phyloP scores from a whole-genome alignment of 2,888 invertebrate species.

The Catocala fraxini region DNA sequence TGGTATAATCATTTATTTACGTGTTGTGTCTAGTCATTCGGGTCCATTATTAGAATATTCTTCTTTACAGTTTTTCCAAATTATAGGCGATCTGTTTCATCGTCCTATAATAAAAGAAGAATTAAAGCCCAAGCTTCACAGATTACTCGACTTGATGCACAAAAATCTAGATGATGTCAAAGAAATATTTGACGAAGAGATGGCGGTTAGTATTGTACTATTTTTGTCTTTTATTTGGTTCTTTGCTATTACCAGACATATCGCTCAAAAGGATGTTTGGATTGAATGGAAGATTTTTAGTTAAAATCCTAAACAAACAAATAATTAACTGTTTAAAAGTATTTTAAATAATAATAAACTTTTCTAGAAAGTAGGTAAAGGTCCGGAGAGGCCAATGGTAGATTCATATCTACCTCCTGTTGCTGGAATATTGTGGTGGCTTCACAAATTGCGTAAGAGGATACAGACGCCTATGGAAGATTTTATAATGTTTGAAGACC shows the following conservation, averaged over 20 bases:
- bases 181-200: slow-evolving; percentile 88
- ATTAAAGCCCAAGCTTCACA: slow-evolving; percentile 89
- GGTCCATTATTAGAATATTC: too few species aligned
- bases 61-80: slow-evolving; percentile 89
- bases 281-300: too few species aligned
- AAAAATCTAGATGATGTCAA: slow-evolving; percentile 90
- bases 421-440: slow-evolving; percentile 91
- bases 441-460: slow-evolving; percentile 89
- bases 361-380: slow-evolving; percentile 73
- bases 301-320: too few species aligned
- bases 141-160: slow-evolving; percentile 89
- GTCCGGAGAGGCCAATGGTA: slow-evolving; percentile 84
- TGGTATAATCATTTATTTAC: too few species aligned
- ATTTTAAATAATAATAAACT: neutral
- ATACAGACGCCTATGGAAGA: slow-evolving; percentile 88
- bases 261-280: too few species aligned
- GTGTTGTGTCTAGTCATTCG: neutral
- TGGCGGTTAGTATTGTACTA: slow-evolving; percentile 66
- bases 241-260: too few species aligned
- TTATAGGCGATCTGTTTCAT: slow-evolving; percentile 91
- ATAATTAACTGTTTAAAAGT: neutral
- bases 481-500: slow-evolving; percentile 89
- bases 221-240: neutral
- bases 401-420: slow-evolving; percentile 92
- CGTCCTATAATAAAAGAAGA: slow-evolving; percentile 92